Evolutionary conservation across 2,888 invertebrate genomes (phyloP), one percentile per base, ranked within the genome.

Genomic region (Noctua fimbriata): DNA sequence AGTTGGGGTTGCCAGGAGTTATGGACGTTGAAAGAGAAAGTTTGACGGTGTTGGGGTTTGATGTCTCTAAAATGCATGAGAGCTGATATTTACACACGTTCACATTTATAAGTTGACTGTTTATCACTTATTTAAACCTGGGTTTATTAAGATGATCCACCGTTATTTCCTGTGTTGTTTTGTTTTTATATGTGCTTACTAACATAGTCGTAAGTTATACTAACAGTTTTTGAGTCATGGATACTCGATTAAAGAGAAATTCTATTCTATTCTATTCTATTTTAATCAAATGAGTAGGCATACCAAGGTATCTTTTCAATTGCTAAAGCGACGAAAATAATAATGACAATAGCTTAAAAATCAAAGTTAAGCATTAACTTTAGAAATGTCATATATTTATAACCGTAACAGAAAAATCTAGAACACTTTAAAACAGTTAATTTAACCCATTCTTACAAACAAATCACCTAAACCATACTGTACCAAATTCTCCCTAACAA

Each of bases 1-100:
- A 94, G 91, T 92, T 88, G 65, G 47, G 91, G 93, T 91, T 88
- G 79, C 90, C 90, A 69, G 66, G 6, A 60, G 63, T 60, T 52
- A 41, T 32, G 41, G 49, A 73, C 77, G 72, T 77, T 73, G 24
- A 69, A 85, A 83, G 76, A 41, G 87, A 85, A 85, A 87, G 87
- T 83, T 70, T 52, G 12, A 24, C 12, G 3, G 47, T 4, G 10
- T 65, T 44, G 14, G 32, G 10, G 60, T 73, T 55, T 69, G 24
- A 32, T 55, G 6, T 24, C 2, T n/a, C 21, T 32, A 32, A 32
- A 52, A 55, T 9, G 12, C 14, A 47, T 47, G n/a, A 16, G 14
- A 32, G 12, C 12, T 41, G 36, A 24, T 24, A 1, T 67, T 28
- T 18, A 63, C 7, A 47, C 21, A 32, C 2, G 3, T 66, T 66